Evolutionary conservation across 2,888 invertebrate species (phyloP), one percentile per base, ranked within the genome.

Genomic region (Cerceris rybyensis): DNA sequence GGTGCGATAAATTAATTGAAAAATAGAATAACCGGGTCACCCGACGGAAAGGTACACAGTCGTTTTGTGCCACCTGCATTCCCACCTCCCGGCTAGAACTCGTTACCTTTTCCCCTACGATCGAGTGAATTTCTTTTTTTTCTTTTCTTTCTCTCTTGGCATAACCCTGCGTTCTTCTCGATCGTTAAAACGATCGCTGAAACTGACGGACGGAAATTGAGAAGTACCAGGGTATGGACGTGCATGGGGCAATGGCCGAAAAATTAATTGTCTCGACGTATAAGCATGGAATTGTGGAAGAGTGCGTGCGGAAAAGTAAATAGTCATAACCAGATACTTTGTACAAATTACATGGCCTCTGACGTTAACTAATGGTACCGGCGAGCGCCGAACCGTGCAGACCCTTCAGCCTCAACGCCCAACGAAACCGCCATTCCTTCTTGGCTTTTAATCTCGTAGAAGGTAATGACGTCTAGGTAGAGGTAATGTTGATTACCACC

Each of bases 261-360:
- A 70, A 70, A 76, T 79, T 77, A 79, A 77, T 79, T 60, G 69
- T 73, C 59, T 64, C 42, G 42, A 1, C 67, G 69, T 41, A 60
- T 13, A 43, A 60, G 65, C 54, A 57, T 52, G 50, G 55, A 70
- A 60, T 50, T 58, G 14, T 28, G 65, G 65, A 57, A 69, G 73
- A 77, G 72, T 77, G 72, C 66, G 69, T 61, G 72, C 69, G 43
- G 70, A 67, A 80, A 80, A 80, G 72, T 78, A 80, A 81, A 73
- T 75, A 78, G 81, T 75, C 78, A 81, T 81, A 81, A 79, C 75
- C 58, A 67, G 78, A 78, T 78, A 80, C 80, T 78, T 75, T 78
- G 72, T 78, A 78, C 78, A 74, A 80, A 75, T 80, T 78, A 78
- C 64, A 64, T 60, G 67, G 70, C 65, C 46, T 55, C 59, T 66